Percentiles rank a stretch among this genome's conserved stretches.
These are phyloP conservation scores for Nothoprocta pentlandii DNA, from an alignment of 2,113 vertebrate genomes.

Conservation along the genomic window DNA sequence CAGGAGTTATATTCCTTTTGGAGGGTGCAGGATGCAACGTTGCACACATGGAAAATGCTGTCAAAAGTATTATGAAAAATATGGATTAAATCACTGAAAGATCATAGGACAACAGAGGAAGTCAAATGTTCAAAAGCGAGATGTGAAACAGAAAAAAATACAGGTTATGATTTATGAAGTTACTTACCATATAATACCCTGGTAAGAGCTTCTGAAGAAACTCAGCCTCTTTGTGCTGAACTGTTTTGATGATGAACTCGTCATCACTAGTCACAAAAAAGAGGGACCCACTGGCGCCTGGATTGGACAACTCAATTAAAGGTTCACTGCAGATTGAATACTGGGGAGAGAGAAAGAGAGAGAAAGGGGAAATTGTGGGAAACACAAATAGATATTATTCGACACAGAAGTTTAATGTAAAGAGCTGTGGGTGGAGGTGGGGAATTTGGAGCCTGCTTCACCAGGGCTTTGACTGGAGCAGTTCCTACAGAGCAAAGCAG, in stretches of 20 bases:
- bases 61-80: not conserved
- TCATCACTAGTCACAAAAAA: constrained; percentile 98
- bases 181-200: constrained; percentile 96
- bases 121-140: not conserved
- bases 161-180: not conserved
- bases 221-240: constrained; percentile 98
- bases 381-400: not conserved
- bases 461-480: not conserved
- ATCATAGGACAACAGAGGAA: not conserved
- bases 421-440: not conserved
- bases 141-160: not conserved
- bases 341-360: constrained; percentile 74
- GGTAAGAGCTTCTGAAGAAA: constrained; percentile 96
- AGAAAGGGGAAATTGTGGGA: constrained; percentile 10
- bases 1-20: not conserved
- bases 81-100: not conserved
- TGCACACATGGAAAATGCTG: not conserved
- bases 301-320: constrained; percentile 94
- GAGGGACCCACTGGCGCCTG: constrained; percentile 94
- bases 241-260: constrained; percentile 99
- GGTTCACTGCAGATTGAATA: constrained; percentile 96
- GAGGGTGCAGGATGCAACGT: not conserved
- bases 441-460: not conserved
- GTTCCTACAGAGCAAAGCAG: not conserved
- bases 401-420: not conserved